Percentiles rank a stretch among this genome's conserved stretches.
phyloP scores from a whole-genome alignment of 2,888 invertebrate species.

The Tenthredo mesomela region DNA sequence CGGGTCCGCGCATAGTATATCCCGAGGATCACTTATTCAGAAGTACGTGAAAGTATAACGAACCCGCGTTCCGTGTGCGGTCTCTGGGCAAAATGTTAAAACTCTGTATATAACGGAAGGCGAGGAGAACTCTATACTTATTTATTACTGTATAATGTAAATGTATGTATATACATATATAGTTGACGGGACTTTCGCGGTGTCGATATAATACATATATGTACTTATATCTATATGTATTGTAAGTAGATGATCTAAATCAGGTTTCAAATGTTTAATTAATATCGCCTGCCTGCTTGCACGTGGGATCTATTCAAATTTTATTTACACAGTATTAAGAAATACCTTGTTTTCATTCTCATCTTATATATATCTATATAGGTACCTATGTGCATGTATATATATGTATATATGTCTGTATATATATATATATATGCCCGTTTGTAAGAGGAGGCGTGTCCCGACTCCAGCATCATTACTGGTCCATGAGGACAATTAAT shows the following conservation, averaged over 20 bases:
- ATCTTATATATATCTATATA: background rate
- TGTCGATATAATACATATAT: background rate
- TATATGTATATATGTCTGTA: background rate
- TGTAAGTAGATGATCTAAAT: conserved; percentile 10
- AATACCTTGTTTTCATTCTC: conserved; percentile 16
- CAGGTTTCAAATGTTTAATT: conserved; percentile 16
- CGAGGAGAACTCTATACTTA: conserved; percentile 13
- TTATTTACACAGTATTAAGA: conserved; percentile 43
- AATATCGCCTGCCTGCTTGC: background rate
- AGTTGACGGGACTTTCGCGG: conserved; percentile 10
- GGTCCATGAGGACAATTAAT: conserved; percentile 75
- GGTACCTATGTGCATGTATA: too few species aligned
- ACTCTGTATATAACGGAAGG: conserved; percentile 23
- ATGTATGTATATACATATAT: too few species aligned
- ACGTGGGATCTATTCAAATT: conserved; percentile 29
- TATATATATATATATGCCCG: conserved; percentile 21
- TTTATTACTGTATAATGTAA: conserved; percentile 20
- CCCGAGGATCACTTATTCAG: conserved; percentile 22
- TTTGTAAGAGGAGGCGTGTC: conserved; percentile 57
- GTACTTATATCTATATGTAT: too few species aligned
- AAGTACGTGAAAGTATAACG: conserved; percentile 49
- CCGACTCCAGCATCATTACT: conserved; percentile 68
- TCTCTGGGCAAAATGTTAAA: background rate
- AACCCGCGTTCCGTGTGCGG: background rate
- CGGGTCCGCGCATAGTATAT: background rate